These are phyloP conservation scores for Brachyistius frenatus DNA, from an alignment of 2,113 vertebrate species.

Conservation along the genomic window DNA sequence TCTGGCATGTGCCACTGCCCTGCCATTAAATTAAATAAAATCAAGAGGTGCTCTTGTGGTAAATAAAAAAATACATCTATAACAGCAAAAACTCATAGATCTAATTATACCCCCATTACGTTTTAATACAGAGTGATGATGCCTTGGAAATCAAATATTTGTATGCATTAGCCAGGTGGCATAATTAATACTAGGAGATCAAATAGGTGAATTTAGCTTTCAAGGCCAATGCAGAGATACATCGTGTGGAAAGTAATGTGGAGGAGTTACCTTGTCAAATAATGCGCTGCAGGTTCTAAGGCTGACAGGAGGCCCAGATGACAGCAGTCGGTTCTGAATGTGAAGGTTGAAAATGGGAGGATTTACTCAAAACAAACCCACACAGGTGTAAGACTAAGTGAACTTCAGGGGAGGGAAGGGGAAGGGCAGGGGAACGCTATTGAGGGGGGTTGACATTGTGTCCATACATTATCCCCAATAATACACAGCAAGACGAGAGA, in stretches of 20 bases:
- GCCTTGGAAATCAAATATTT: conserved; percentile 47
- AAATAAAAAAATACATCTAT: conserved; percentile 37
- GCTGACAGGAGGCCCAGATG: conserved; percentile 87
- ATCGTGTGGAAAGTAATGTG: conserved; percentile 75
- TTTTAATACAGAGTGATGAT: conserved; percentile 62
- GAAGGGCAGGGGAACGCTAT: conserved; percentile 45
- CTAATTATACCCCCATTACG: conserved; percentile 41
- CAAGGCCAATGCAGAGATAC: conserved; percentile 73
- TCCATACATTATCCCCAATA: conserved; percentile 27
- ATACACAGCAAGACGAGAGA: conserved; percentile 39
- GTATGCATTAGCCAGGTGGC: conserved; percentile 29
- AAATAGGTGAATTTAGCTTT: conserved; percentile 59
- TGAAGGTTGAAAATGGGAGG: conserved; percentile 84
- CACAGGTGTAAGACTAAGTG: conserved; percentile 71
- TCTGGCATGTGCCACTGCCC: conserved; percentile 71
- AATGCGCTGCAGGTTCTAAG: conserved; percentile 88
- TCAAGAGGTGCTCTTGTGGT: conserved; percentile 40
- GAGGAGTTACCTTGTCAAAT: conserved; percentile 88
- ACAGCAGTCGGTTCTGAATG: conserved; percentile 89
- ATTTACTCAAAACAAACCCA: conserved; percentile 83
- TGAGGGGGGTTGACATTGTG: conserved; percentile 39
- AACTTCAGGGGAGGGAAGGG: conserved; percentile 26
- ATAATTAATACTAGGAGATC: conserved; percentile 49
- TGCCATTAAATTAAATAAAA: conserved; percentile 28
- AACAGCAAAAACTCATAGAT: conserved; percentile 28